phyloP scores from a whole-genome alignment of 1,140 invertebrate species.

The Drosophila sulfurigaster region DNA sequence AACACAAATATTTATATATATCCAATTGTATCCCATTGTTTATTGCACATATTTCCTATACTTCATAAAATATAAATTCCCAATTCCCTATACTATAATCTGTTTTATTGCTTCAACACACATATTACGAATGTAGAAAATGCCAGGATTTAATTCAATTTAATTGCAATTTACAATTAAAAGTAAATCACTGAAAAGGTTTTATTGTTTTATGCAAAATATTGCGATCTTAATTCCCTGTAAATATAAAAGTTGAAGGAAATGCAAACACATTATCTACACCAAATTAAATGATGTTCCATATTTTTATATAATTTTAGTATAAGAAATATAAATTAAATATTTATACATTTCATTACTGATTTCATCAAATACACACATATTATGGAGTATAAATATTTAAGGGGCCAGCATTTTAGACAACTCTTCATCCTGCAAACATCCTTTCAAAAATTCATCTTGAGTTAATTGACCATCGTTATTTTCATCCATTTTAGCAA shows the following conservation, averaged over 20 bases:
- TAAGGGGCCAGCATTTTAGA: slow-evolving; percentile 98
- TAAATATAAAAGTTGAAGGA: not conserved
- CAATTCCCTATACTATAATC: too few species aligned
- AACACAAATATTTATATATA: too few species aligned
- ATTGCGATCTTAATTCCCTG: not conserved
- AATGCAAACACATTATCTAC: slow-evolving; percentile 1
- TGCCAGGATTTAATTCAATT: too few species aligned
- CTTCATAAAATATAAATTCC: too few species aligned
- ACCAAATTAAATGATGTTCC: slow-evolving; percentile 59
- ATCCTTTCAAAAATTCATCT: slow-evolving; percentile 99
- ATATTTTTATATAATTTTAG: slow-evolving; percentile 81
- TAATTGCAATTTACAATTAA: too few species aligned
- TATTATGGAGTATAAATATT: slow-evolving; percentile 85
- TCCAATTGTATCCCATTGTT: too few species aligned
- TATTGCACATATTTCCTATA: too few species aligned
- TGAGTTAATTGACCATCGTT: slow-evolving; percentile 99
- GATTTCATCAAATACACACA: slow-evolving; percentile 84
- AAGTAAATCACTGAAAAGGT: not conserved
- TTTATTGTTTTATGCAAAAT: not conserved
- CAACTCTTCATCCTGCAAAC: slow-evolving; percentile 98
- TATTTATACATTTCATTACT: slow-evolving; percentile 84
- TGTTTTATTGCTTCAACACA: too few species aligned
- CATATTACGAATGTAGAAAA: too few species aligned
- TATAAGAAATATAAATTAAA: slow-evolving; percentile 84
- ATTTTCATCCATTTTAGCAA: slow-evolving; percentile 99